Evolutionary conservation across 1,140 invertebrate species (phyloP).

Genomic region (Gryllus bimaculatus): DNA sequence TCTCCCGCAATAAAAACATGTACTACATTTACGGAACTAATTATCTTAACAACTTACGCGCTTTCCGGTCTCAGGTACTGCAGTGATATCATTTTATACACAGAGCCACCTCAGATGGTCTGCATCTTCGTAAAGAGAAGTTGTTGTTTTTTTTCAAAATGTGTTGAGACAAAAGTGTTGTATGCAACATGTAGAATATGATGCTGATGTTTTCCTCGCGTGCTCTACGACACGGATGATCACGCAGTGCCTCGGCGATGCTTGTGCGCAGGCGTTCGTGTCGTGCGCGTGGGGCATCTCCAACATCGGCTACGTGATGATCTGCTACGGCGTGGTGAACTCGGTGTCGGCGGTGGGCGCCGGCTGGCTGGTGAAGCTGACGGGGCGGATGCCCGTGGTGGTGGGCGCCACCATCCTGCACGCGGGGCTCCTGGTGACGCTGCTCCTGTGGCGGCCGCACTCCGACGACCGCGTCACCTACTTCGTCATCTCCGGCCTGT

Average conservation of each 20-base stretch:
- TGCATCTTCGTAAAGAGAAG: too few relatives aligned
- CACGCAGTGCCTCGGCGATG: background rate
- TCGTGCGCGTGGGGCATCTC: slow-evolving; percentile 81
- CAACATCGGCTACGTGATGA: slow-evolving; percentile 86
- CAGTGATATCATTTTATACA: too few relatives aligned
- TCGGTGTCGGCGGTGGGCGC: slow-evolving; percentile 69
- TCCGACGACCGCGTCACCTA: slow-evolving; percentile 59
- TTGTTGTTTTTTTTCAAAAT: too few relatives aligned
- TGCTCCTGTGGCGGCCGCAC: slow-evolving; percentile 66
- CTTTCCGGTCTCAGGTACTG: too few relatives aligned
- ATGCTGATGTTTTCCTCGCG: too few relatives aligned
- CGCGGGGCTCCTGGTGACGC: slow-evolving; percentile 49
- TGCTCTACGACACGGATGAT: too few relatives aligned
- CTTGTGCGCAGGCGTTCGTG: slow-evolving; percentile 64
- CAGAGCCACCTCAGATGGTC: too few relatives aligned
- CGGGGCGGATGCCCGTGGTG: slow-evolving; percentile 16
- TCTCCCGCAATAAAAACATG: too few relatives aligned
- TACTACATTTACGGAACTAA: too few relatives aligned
- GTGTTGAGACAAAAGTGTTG: too few relatives aligned
- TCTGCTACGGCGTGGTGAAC: slow-evolving; percentile 78
- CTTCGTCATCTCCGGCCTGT: slow-evolving; percentile 75
- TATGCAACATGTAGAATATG: too few relatives aligned
- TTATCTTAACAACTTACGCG: too few relatives aligned
- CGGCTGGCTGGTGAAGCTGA: slow-evolving; percentile 65
- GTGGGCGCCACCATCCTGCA: slow-evolving; percentile 30